Evolutionary conservation across 2,888 invertebrate genomes (phyloP), one percentile per base, ranked within the genome.

Genomic region (Tachystola acroxantha): DNA sequence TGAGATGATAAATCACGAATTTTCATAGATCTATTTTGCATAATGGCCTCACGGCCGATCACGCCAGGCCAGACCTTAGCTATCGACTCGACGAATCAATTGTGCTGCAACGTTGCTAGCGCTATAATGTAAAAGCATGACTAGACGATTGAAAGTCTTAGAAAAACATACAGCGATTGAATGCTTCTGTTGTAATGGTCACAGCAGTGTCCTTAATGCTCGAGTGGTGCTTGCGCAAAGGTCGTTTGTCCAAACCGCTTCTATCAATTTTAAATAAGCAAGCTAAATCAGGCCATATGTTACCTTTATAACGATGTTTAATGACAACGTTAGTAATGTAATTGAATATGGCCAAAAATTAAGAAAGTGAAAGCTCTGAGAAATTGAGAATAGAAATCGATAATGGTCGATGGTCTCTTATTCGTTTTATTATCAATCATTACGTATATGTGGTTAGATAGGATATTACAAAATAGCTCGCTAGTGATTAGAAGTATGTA

Each of bases 191-290:
- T 64, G 64, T 63, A 67, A 69, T 64, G 57, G 57, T 60, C 59
- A 59, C 53, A 53, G 50, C 59, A 52, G 64, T 70, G 72, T 74
- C 75, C 71, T 74, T 73, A 74, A 76, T 74, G 79, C 61, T 70
- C 68, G 70, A 74, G 54, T 64, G 66, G 53, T 58, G 62, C 65
- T 74, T 70, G 67, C 64, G 69, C 65, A 75, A 77, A 78, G 78
- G 75, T 67, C 73, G 68, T 70, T 60, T 62, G 66, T 67, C 54
- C 64, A 65, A 74, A 69, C 62, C 59, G 58, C 57, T 49, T 64
- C 54, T 62, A 56, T 59, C 53, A 52, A 61, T 66, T 63, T 60
- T 55, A 57, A 64, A 58, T 57, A 57, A 49, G 53, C 48, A 50
- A 57, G 43, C 39, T 44, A 42, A 54, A 60, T 61, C 58, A 44